Base-by-base conservation (phyloP, 1,140 invertebrate species). In the Tetragonula clypearis region DNA sequence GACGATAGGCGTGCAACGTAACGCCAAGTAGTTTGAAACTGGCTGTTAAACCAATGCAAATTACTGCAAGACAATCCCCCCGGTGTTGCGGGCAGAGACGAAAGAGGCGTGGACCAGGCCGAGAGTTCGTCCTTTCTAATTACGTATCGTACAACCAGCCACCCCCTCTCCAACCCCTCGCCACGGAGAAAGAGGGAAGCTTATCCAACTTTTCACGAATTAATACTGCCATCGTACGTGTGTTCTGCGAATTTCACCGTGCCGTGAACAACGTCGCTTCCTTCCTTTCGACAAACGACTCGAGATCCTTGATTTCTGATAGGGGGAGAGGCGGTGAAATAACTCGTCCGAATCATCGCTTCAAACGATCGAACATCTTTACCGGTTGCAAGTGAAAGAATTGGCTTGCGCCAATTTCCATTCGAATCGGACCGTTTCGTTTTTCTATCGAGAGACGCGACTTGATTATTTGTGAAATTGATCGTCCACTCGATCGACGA, bases 21-120 rank as follows among this genome's bases (percentile, higher is more conserved):
- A 93, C 84, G 84, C 76, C 82, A 84, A 84, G 91, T 85, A 90
- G 89, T 90, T 90, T 77, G 89, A 91, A 92, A 93, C 91, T 92
- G 82, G 88, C 88, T 92, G 90, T 92, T 93, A 91, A 83, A 87
- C 82, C 84, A 87, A 84, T 87, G 84, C 86, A 89, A 92, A 91
- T 90, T 90, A 88, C 86, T 87, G 91, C 86, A 89, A 85, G 91
- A 91, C 89, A 90, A 86, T 81, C 86, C 80, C 80, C 76, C 58
- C 2, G 73, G 41, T 77, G 66, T 56, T 49, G 74, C 71, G 78
- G 75, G 53, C 11, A 58, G 23, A 17, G 68, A 17, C 26, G 58
- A 68, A 82, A 68, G 66, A 62, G 49, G 68, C 68, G 79, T 75
- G 69, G 58, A 41, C 41, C 19, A 17, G 41, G 84, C 21, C 41